Conservation (phyloP, 2,888 invertebrate species). For the Drosophila cyrtoloma region DNA sequence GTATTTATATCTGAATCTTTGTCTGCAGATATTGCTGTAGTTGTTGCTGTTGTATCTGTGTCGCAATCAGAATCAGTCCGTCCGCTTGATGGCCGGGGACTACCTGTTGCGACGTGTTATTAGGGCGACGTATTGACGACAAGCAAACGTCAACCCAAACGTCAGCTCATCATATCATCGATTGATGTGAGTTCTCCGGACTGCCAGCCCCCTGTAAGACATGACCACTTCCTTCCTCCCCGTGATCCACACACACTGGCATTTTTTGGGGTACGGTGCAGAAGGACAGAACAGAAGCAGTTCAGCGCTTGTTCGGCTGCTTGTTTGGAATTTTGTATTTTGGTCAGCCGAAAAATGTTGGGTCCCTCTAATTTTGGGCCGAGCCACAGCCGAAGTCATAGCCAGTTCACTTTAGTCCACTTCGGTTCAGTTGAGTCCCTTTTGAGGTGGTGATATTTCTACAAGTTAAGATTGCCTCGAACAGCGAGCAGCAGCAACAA, state of each 20-base stretch:
- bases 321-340: constrained; percentile 63
- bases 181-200: constrained; percentile 66
- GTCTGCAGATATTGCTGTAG: neutral
- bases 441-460: constrained; percentile 66
- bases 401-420: neutral
- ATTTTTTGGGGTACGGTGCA: constrained; percentile 38
- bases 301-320: constrained; percentile 44
- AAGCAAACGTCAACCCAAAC: constrained; percentile 84
- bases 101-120: constrained; percentile 85
- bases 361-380: constrained; percentile 67
- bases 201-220: neutral
- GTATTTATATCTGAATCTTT: constrained; percentile 23
- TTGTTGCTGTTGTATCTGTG: constrained; percentile 59
- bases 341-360: constrained; percentile 60
- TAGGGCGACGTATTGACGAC: constrained; percentile 85
- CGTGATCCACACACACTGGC: constrained; percentile 11
- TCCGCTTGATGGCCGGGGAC: constrained; percentile 73
- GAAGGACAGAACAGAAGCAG: constrained; percentile 44
- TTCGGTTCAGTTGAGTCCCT: neutral
- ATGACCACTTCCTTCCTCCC: neutral
- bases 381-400: neutral
- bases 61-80: constrained; percentile 71
- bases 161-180: constrained; percentile 81
- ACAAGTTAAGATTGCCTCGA: constrained; percentile 24
- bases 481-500: neutral